phyloP scores from a whole-genome alignment of 2,113 vertebrate genomes.

The Stegostoma tigrinum region DNA sequence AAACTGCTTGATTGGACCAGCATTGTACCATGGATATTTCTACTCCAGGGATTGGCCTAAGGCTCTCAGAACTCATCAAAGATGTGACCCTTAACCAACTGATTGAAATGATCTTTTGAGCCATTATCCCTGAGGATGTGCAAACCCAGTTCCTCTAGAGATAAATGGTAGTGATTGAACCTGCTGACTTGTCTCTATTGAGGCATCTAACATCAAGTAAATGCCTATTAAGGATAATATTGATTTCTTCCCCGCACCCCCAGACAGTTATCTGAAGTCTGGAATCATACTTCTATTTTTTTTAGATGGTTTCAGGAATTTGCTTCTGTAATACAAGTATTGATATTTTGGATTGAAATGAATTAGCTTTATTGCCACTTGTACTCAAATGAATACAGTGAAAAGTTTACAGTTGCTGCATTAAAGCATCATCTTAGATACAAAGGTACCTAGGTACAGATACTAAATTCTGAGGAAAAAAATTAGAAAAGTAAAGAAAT shows the following conservation, averaged over 20 bases:
- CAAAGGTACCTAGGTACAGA: no score
- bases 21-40: not conserved
- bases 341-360: no score
- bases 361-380: no score
- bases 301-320: not conserved
- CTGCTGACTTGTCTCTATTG: not conserved
- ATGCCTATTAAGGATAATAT: constrained; percentile 27
- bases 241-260: not conserved
- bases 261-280: not conserved
- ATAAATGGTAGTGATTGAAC: constrained; percentile 5
- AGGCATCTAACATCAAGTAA: constrained; percentile 8
- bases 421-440: no score
- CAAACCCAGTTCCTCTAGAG: not conserved
- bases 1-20: constrained; percentile 29
- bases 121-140: constrained; percentile 17
- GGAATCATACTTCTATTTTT: not conserved
- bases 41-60: not conserved
- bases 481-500: no score
- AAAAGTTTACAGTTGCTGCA: no score
- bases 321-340: not conserved
- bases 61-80: constrained; percentile 29
- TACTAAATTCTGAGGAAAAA: no score
- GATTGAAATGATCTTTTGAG: constrained; percentile 33
- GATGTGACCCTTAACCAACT: constrained; percentile 21
- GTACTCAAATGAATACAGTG: no score